Conservation (phyloP, 2,113 vertebrate genomes). For the Aythya baeri region DNA sequence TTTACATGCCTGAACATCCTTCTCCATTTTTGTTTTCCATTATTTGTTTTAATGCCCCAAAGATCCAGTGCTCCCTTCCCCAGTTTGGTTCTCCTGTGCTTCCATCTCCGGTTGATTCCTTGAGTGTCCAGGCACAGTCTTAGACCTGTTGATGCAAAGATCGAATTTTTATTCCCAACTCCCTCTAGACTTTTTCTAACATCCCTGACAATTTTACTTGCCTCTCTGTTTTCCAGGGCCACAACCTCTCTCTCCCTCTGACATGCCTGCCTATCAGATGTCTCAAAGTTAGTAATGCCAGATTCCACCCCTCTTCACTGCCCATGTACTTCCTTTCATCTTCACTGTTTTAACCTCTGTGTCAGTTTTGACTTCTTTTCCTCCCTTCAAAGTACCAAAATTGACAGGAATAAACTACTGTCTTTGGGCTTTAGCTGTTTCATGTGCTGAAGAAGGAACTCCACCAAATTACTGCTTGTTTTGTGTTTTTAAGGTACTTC, state of each 20-base stretch:
- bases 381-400: conserved; percentile 1
- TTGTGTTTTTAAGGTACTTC: not conserved
- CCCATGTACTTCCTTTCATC: conserved; percentile 11
- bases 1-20: not conserved
- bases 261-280: not conserved
- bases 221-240: not conserved
- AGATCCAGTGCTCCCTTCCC: not conserved
- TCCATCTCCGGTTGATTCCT: not conserved
- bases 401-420: not conserved
- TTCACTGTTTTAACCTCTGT: conserved; percentile 22
- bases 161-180: not conserved
- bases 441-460: not conserved
- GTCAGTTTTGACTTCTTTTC: conserved; percentile 24
- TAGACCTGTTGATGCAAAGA: not conserved
- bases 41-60: not conserved
- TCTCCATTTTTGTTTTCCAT: not conserved
- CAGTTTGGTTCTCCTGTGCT: not conserved
- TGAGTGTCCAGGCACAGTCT: not conserved
- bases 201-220: not conserved
- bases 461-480: not conserved
- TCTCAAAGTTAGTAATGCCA: not conserved
- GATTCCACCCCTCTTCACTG: not conserved
- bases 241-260: not conserved
- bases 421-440: not conserved
- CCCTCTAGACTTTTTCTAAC: not conserved